Evolutionary conservation across 2,888 invertebrate genomes (phyloP).

Genomic region (Pollenia angustigena): DNA sequence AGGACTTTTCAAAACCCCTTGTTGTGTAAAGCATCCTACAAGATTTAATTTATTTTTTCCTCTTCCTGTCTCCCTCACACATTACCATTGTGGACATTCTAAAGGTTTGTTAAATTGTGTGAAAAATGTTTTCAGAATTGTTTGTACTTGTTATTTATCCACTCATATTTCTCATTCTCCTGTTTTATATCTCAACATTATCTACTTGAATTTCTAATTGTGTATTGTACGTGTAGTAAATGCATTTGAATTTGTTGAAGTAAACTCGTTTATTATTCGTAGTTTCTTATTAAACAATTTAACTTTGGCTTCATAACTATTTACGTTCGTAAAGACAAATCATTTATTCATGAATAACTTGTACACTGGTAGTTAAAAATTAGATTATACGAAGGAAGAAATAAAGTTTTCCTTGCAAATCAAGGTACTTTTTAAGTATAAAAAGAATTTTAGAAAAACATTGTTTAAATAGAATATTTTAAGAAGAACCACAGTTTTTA

Average conservation of each 20-base stretch:
- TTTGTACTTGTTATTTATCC: conserved; percentile 13
- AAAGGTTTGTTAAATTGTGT: conserved; percentile 55
- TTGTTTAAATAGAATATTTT: no score
- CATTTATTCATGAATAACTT: conserved; percentile 23
- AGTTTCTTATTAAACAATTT: conserved; percentile 31
- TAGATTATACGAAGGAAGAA: no score
- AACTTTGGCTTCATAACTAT: conserved; percentile 11
- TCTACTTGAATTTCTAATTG: conserved; percentile 43
- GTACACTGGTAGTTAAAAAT: not conserved
- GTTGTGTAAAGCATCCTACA: not conserved
- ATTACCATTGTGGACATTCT: conserved; percentile 39
- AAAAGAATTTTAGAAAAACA: no score
- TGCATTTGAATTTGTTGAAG: conserved; percentile 33
- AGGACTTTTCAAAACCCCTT: not conserved
- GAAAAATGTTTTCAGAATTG: conserved; percentile 49
- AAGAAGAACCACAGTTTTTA: no score
- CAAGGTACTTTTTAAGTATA: no score
- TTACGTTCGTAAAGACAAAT: not conserved
- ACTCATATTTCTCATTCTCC: conserved; percentile 28
- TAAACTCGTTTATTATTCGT: conserved; percentile 1
- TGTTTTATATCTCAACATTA: conserved; percentile 1
- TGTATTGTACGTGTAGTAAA: conserved; percentile 15
- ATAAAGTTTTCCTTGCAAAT: no score
- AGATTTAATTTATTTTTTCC: not conserved
- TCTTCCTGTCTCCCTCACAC: not conserved